A percentile compares a stretch with the other conserved stretches of the same genome.
Conservation (phyloP, 2,888 invertebrate genomes). For the Hyalella azteca region DNA sequence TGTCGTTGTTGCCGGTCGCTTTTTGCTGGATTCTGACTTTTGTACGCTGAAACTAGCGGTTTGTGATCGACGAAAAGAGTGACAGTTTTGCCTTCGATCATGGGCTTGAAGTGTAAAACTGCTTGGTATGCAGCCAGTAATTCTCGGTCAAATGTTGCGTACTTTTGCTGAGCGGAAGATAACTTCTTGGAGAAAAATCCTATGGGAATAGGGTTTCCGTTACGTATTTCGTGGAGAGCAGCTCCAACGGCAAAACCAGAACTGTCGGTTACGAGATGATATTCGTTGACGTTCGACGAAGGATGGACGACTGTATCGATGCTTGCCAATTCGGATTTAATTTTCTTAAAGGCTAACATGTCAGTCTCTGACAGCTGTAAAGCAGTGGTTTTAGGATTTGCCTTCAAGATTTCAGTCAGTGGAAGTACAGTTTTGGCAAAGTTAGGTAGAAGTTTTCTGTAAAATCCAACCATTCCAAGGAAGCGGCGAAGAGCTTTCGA, state of each 20-base stretch:
- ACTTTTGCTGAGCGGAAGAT: neutral
- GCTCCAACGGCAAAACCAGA: conserved; percentile 40
- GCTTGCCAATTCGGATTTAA: neutral
- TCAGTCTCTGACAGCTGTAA: no score
- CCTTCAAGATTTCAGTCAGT: conserved; percentile 24
- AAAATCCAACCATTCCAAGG: no score
- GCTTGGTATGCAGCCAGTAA: conserved; percentile 23
- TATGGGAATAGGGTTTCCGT: conserved; percentile 10
- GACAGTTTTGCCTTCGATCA: conserved; percentile 58
- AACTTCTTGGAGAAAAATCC: conserved; percentile 41
- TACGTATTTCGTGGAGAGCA: conserved; percentile 27
- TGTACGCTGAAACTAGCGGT: no score
- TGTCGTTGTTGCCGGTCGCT: conserved; percentile 30
- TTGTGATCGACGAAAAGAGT: conserved; percentile 17
- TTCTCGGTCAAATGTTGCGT: conserved; percentile 61
- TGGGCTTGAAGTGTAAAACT: conserved; percentile 61
- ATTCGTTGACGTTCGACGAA: neutral
- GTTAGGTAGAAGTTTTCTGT: conserved; percentile 20
- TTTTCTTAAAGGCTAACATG: neutral
- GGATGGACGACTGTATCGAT: neutral
- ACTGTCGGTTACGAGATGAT: conserved; percentile 36
- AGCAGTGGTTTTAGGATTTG: neutral
- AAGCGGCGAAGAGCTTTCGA: neutral
- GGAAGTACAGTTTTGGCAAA: neutral
- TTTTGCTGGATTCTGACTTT: neutral